A percentile compares a stretch with the other conserved stretches of the same genome.
Conservation (phyloP, 2,888 invertebrate species). For the Stegana nigrithorax region DNA sequence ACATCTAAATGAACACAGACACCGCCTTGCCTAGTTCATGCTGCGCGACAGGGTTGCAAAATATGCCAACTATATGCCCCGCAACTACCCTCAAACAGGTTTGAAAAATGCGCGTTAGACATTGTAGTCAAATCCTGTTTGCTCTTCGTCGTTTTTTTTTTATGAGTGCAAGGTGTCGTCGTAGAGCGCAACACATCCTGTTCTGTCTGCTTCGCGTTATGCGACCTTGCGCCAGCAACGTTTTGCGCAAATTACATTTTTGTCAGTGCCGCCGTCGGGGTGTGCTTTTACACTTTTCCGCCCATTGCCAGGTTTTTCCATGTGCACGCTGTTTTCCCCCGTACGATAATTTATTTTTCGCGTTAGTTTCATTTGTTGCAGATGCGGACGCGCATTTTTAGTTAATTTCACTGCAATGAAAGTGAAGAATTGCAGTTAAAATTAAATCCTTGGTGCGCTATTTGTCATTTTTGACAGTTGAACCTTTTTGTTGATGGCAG, state of each 20-base stretch:
- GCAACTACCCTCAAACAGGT: not conserved
- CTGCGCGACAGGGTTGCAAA: not conserved
- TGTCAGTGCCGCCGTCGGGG: constrained; percentile 30
- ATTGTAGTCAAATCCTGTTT: too few relatives aligned
- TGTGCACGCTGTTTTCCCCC: not conserved
- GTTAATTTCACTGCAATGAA: constrained; percentile 51
- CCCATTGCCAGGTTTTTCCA: not conserved
- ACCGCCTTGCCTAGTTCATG: not conserved
- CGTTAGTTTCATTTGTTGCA: constrained; percentile 37
- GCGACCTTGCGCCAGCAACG: constrained; percentile 29
- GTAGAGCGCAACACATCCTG: constrained; percentile 25
- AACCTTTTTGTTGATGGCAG: constrained; percentile 41
- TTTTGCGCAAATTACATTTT: constrained; percentile 33
- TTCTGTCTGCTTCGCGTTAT: constrained; percentile 30
- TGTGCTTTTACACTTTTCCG: constrained; percentile 3
- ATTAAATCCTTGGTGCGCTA: constrained; percentile 55
- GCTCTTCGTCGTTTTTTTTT: not conserved
- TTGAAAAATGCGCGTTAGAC: not conserved
- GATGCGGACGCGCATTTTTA: constrained; percentile 38
- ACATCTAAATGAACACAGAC: constrained; percentile 42
- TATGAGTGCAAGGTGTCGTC: constrained; percentile 36
- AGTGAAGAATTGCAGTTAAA: constrained; percentile 50
- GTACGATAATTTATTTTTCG: not conserved
- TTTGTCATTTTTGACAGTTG: constrained; percentile 58
- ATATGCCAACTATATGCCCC: too few relatives aligned